These are phyloP conservation scores for Chymomyza amoena DNA, from an alignment of 2,888 invertebrate genomes.

Conservation along the genomic window DNA sequence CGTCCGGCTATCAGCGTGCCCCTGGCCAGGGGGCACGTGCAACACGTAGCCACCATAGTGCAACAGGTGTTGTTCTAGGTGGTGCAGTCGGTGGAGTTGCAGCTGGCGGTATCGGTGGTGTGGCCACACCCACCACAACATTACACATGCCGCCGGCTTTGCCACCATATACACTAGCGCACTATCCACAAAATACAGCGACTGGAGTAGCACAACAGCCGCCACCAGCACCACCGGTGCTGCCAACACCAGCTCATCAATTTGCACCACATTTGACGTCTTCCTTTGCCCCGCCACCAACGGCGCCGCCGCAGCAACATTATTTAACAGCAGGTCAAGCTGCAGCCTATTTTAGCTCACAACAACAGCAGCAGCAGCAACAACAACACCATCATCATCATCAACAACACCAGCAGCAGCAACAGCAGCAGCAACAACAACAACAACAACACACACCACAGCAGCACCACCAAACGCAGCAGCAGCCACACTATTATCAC, in stretches of 20 bases:
- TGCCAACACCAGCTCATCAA: background rate
- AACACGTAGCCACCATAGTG: conserved; percentile 45
- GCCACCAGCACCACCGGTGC: conserved; percentile 16
- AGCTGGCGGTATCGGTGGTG: conserved; percentile 34
- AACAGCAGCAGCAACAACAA: conserved; percentile 36
- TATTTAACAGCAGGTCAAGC: conserved; percentile 37
- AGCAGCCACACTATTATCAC: conserved; percentile 73
- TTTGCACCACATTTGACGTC: conserved; percentile 36
- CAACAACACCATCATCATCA: conserved; percentile 45
- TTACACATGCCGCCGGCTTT: conserved; percentile 24
- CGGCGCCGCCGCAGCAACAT: conserved; percentile 44
- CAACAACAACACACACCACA: conserved; percentile 24
- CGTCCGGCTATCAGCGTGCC: conserved; percentile 76
- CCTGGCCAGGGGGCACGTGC: conserved; percentile 76
- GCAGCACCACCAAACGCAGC: conserved; percentile 51
- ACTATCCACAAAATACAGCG: conserved; percentile 25
- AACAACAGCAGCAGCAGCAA: conserved; percentile 63
- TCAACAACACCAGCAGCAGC: conserved; percentile 48
- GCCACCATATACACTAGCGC: conserved; percentile 34
- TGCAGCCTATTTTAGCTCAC: conserved; percentile 53
- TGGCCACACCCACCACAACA: conserved; percentile 35
- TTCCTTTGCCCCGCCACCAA: conserved; percentile 42
- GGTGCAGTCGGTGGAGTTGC: conserved; percentile 51
- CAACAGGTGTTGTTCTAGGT: conserved; percentile 29
- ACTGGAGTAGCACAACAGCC: conserved; percentile 33